Percentiles rank a stretch among this genome's conserved stretches.
These are phyloP conservation scores for Dysdera silvatica DNA, from an alignment of 1,140 invertebrate genomes.

Conservation along the genomic window DNA sequence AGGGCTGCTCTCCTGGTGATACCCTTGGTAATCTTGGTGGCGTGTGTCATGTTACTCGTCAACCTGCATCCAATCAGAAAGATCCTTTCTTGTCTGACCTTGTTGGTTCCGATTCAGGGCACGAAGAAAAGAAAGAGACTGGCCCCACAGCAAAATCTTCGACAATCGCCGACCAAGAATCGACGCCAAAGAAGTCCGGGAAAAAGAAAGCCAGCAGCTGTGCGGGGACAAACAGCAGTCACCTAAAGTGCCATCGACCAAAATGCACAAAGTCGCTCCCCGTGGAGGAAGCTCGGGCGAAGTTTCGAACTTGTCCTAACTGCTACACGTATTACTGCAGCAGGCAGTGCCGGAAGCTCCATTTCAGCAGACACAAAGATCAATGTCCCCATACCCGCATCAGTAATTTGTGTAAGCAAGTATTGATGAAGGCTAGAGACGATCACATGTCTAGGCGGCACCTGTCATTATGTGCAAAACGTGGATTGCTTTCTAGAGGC, in stretches of 20 bases:
- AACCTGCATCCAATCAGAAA: neutral
- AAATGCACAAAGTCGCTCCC: slow-evolving; percentile 42
- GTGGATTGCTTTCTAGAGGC: slow-evolving; percentile 70
- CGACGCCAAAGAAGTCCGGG: neutral
- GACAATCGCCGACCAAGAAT: neutral
- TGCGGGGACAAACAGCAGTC: neutral
- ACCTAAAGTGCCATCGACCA: slow-evolving; percentile 40
- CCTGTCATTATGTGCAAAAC: slow-evolving; percentile 66
- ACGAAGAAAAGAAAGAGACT: too few relatives aligned
- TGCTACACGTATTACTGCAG: slow-evolving; percentile 67
- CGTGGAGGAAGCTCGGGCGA: slow-evolving; percentile 43
- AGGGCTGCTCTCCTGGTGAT: too few relatives aligned
- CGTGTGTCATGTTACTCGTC: neutral
- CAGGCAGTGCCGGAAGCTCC: slow-evolving; percentile 72
- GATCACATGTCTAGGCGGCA: slow-evolving; percentile 66
- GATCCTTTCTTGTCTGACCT: slow-evolving; percentile 7
- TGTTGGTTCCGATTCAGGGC: slow-evolving; percentile 26
- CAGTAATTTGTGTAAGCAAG: slow-evolving; percentile 69
- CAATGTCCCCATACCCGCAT: slow-evolving; percentile 83
- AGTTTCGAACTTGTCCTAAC: slow-evolving; percentile 84
- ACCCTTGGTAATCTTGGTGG: too few relatives aligned
- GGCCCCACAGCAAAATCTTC: neutral
- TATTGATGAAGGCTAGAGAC: slow-evolving; percentile 73
- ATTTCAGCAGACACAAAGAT: slow-evolving; percentile 84
- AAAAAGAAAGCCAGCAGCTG: slow-evolving; percentile 2